These are phyloP conservation scores for Hypotaenidia philippensis DNA, from an alignment of 2,797 vertebrate species.

Conservation along the genomic window DNA sequence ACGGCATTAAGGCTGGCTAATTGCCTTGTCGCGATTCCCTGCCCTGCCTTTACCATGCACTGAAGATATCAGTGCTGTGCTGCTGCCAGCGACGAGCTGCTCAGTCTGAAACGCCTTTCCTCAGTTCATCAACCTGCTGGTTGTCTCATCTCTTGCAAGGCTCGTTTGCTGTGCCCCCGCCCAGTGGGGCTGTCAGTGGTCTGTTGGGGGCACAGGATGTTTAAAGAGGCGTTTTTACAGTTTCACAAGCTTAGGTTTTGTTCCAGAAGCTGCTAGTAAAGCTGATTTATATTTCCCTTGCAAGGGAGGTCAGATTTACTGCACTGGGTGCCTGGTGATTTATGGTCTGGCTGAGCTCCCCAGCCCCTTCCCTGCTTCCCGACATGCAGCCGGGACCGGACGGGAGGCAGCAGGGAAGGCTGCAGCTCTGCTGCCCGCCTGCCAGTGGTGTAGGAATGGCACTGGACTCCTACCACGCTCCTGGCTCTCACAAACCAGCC, in stretches of 20 bases:
- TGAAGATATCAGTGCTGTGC: not conserved
- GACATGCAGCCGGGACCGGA: fast-evolving
- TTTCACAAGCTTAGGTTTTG: constrained; percentile 2
- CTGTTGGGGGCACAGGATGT: not conserved
- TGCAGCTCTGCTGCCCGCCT: not conserved
- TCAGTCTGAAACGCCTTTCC: constrained; percentile 1
- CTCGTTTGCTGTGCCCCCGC: not conserved
- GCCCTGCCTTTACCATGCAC: not conserved
- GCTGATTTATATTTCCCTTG: constrained; percentile 51
- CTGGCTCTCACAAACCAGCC: not conserved
- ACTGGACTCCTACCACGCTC: not conserved
- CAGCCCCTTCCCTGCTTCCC: fast-evolving
- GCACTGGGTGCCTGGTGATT: not conserved
- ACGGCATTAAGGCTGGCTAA: constrained; percentile 20
- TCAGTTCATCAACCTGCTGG: not conserved
- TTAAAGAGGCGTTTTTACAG: constrained; percentile 53
- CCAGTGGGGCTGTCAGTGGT: not conserved
- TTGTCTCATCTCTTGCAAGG: not conserved
- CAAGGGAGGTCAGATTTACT: constrained; percentile 19
- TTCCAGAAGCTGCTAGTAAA: constrained; percentile 67
- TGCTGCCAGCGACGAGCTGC: not conserved
- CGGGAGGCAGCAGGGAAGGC: not conserved
- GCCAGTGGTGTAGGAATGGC: not conserved
- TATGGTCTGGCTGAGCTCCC: not conserved
- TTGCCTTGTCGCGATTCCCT: not conserved